Evolutionary conservation across 1,140 invertebrate species (phyloP).

Genomic region (Varroa destructor): DNA sequence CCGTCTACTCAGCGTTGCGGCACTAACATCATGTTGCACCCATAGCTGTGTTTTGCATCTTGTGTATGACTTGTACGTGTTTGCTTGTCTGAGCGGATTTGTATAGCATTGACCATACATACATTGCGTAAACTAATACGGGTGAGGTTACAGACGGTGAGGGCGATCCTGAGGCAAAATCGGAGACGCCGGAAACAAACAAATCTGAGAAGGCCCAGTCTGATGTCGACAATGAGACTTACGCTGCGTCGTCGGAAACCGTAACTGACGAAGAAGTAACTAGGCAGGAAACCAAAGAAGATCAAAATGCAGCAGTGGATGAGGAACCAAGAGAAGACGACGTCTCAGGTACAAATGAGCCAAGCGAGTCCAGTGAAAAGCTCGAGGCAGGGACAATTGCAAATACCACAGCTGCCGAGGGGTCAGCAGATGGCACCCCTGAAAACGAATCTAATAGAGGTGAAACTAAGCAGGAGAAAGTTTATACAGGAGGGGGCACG

Average conservation of each 20-base stretch:
- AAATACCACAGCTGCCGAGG: neutral
- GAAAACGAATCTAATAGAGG: neutral
- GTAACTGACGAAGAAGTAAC: too few species aligned
- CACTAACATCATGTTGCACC: conserved; percentile 20
- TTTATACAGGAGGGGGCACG: neutral
- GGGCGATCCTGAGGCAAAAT: conserved; percentile 2
- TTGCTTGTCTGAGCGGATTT: neutral
- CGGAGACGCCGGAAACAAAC: neutral
- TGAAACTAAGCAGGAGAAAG: conserved; percentile 5
- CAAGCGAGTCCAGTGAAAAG: neutral
- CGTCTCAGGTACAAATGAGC: neutral
- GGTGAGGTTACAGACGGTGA: neutral
- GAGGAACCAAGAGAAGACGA: neutral
- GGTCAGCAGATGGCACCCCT: neutral
- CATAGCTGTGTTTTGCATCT: neutral
- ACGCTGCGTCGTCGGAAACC: too few species aligned
- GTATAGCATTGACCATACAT: too few species aligned
- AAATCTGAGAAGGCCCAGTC: neutral
- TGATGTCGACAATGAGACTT: neutral
- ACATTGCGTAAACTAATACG: neutral
- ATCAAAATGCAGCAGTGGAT: neutral
- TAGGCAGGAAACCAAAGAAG: neutral
- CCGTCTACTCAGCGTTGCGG: too few species aligned
- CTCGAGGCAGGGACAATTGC: neutral
- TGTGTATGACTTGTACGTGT: neutral